Base-by-base conservation (phyloP, 2,888 invertebrate genomes). In the Nomada fabriciana region DNA sequence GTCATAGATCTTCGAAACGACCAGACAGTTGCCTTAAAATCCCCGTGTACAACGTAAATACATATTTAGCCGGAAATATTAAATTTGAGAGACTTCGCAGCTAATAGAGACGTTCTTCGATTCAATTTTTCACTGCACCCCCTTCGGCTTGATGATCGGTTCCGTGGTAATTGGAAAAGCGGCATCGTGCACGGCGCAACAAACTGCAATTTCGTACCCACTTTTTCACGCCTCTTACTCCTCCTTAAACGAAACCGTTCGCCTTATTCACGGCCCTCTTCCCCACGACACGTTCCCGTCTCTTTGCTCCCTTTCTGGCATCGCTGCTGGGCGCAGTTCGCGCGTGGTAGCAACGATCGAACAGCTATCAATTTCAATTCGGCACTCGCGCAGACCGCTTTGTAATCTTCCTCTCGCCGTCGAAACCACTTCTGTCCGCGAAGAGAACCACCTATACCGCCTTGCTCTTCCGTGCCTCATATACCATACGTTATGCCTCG, bases 341-440 rank as follows among this genome's bases (percentile, higher is more conserved):
- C 74, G 74, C 85, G 76, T 85, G 76, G 74, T 73, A 72, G 64
- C 57, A 36, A 57, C 59, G 73, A 73, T 73, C 78, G 68, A 57
- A 82, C 82, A 76, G 88, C 88, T 89, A 90, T 90, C 88, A 88
- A 88, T 89, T 90, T 89, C 84, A 88, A 87, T 87, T 90, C 87
- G 87, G 83, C 67, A 79, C 82, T 83, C 84, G 72, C 60, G 73
- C 71, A 52, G 72, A 29, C 80, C 57, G 82, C 76, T 80, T 87
- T 83, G 83, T 82, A 82, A 85, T 83, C 86, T 82, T 82, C 85
- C 82, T 82, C 81, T 85, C 83, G 87, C 65, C 80, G 76, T 80
- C 80, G 80, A 74, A 86, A 71, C 75, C 79, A 80, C 78, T 80
- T 78, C 68, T 67, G 78, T 67, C 23, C 71, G 68, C 83, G 84